Evolutionary conservation across 2,113 vertebrate species (phyloP).

Genomic region (Hassar affinis): DNA sequence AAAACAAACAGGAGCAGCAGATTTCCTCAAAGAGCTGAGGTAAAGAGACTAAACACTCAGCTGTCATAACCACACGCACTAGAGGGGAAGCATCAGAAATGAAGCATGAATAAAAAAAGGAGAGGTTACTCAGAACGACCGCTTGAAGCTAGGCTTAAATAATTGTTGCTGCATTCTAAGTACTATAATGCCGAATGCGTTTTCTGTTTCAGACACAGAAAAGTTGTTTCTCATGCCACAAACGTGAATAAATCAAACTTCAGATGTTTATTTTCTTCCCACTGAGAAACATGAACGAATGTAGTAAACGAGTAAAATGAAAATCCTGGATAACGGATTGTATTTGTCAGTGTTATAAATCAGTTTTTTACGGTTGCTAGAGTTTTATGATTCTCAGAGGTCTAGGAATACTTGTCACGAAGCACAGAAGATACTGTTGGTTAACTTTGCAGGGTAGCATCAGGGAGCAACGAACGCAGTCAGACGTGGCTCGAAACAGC

Average conservation of each 20-base stretch:
- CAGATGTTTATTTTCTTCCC: background rate
- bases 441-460: background rate
- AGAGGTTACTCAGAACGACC: background rate
- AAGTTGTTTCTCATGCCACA: background rate
- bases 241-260: too few species aligned
- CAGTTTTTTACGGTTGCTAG: background rate
- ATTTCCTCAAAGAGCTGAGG: background rate
- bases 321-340: background rate
- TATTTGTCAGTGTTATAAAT: background rate
- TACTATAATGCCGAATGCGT: background rate
- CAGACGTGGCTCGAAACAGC: background rate
- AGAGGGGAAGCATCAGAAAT: background rate
- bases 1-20: background rate
- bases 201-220: background rate
- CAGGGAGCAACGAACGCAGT: background rate
- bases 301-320: background rate
- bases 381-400: background rate
- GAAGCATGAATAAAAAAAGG: background rate
- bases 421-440: background rate
- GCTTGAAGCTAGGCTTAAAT: background rate
- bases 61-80: background rate
- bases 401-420: background rate
- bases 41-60: slow-evolving; percentile 1
- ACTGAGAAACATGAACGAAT: background rate
- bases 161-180: background rate